A percentile compares a stretch with the other conserved stretches of the same genome.
phyloP scores from a whole-genome alignment of 2,888 invertebrate species.

The Creontiades dilutus region DNA sequence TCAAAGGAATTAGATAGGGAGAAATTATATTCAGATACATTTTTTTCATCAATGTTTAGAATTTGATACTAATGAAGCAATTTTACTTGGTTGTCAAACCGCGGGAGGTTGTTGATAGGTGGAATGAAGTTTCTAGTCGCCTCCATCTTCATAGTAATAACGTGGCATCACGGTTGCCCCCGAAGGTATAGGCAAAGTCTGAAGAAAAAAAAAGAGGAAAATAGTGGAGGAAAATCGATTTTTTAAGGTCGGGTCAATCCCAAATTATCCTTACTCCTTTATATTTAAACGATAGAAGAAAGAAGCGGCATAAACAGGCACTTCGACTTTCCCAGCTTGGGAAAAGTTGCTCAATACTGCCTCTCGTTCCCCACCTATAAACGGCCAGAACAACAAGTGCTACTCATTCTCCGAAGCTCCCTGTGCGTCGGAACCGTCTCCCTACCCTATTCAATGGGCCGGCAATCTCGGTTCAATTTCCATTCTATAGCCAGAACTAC shows the following conservation, averaged over 20 bases:
- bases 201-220: too few relatives aligned
- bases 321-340: neutral
- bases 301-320: constrained; percentile 9
- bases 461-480: constrained; percentile 65
- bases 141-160: too few relatives aligned
- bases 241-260: neutral
- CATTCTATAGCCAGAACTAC: constrained; percentile 55
- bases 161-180: too few relatives aligned
- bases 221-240: too few relatives aligned
- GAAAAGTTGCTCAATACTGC: constrained; percentile 48
- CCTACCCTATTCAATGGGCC: constrained; percentile 57
- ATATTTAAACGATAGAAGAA: constrained; percentile 8
- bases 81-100: too few relatives aligned
- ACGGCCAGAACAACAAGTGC: constrained; percentile 60
- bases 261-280: neutral
- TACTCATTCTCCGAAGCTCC: constrained; percentile 51
- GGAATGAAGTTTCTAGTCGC: too few relatives aligned
- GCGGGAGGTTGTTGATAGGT: too few relatives aligned
- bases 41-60: too few relatives aligned
- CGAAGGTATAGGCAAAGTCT: too few relatives aligned
- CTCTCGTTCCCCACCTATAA: neutral
- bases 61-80: too few relatives aligned
- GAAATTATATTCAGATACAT: too few relatives aligned
- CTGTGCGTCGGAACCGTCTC: constrained; percentile 7
- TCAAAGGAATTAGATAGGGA: too few relatives aligned